Base-by-base conservation (phyloP, 1,140 invertebrate genomes). In the Trialeurodes vaporariorum region DNA sequence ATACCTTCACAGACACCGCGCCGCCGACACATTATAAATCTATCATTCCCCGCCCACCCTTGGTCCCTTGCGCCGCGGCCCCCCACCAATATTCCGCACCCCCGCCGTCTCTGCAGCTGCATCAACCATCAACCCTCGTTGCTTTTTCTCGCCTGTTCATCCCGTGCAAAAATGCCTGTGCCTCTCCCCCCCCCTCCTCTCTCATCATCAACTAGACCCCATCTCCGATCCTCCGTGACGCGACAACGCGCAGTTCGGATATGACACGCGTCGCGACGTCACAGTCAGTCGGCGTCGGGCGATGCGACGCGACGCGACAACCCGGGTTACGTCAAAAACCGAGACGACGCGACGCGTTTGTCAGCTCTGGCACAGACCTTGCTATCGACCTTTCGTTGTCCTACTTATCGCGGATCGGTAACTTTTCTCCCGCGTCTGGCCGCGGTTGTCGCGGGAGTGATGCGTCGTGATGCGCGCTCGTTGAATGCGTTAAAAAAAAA, bases 21-120 rank as follows among this genome's bases (percentile, higher is more conserved):
- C n/a, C n/a, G n/a, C n/a, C n/a, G n/a, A n/a, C 34, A 49, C 34
- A 49, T 49, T 49, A 49, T 49, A 49, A 49, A 49, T 49, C 34
- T 49, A 49, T 49, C 34, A 49, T 17, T 17, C 34, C 34, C 17
- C 34, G 5, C 5, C 34, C 34, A 17, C 34, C 34, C 34, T 17
- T 17, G 34, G 5, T 49, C 34, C 34, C 34, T 5, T 5, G 5
- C 34, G 34, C 5, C 34, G 5, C 5, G 5, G 34, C 34, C 34
- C 34, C 5, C 34, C 34, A 5, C 34, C 34, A 5, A 49, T 9
- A 49, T 17, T 17, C 34, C 34, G 34, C 34, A 5, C 34, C 5
- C 34, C 34, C n/a, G n/a, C n/a, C n/a, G n/a, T n/a, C n/a, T n/a
- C n/a, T n/a, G n/a, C n/a, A n/a, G n/a, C n/a, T n/a, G n/a, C n/a